Conservation (phyloP, 37 sponge, comb jelly and placozoan species). For the Agelas oroides region DNA sequence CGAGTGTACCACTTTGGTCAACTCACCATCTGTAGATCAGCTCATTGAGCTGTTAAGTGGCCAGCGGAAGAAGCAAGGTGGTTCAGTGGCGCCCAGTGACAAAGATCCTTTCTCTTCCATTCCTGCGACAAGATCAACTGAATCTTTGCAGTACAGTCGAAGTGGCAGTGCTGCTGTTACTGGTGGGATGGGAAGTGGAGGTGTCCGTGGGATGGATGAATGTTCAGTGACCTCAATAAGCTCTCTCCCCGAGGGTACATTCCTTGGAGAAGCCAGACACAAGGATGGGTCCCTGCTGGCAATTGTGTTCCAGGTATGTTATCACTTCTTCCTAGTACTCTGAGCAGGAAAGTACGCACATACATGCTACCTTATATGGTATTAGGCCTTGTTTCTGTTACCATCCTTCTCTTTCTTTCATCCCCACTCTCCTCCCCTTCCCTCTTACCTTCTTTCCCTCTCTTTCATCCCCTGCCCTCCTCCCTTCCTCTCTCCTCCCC, state of each 20-base stretch:
- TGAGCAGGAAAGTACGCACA: too few relatives aligned
- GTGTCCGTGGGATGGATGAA: not conserved
- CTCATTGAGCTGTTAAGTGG: constrained; percentile 5
- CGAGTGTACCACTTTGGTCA: not conserved
- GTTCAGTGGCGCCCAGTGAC: too few relatives aligned
- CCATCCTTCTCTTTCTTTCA: not conserved
- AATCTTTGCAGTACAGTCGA: not conserved
- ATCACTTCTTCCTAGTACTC: too few relatives aligned
- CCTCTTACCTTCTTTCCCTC: not conserved
- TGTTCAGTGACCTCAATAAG: constrained; percentile 36
- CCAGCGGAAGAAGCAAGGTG: not conserved
- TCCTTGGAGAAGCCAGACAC: constrained; percentile 75
- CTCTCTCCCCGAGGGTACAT: constrained; percentile 77
- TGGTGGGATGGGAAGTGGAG: not conserved
- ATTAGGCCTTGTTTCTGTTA: too few relatives aligned
- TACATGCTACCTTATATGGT: too few relatives aligned
- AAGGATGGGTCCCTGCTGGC: constrained; percentile 85
- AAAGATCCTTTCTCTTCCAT: constrained; percentile 20
- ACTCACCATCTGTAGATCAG: constrained; percentile 17
- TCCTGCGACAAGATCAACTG: not conserved
- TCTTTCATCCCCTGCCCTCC: too few relatives aligned
- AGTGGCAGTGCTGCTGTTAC: not conserved
- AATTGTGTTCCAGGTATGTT: constrained; percentile 75
- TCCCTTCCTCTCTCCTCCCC: too few relatives aligned
- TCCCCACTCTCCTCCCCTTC: not conserved